Evolutionary conservation across 2,888 invertebrate species (phyloP), one percentile per base, ranked within the genome.

Genomic region (Villa cingulata): DNA sequence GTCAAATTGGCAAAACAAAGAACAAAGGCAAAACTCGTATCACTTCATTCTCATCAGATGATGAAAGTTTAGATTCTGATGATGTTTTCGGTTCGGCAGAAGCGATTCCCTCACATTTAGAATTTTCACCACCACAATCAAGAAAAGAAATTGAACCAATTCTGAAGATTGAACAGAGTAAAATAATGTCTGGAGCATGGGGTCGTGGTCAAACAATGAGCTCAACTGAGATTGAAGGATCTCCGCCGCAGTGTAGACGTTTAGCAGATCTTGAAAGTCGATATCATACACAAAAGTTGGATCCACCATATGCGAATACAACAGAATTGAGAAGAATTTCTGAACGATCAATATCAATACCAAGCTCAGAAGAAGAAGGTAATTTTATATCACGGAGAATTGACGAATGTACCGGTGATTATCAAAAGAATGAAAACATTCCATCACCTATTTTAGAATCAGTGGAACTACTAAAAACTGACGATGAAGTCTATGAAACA

Each of bases 41-140:
- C 32, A 83, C 83, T 4, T 83, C 83, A 1, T 83, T 83, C 57
- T 83, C 82, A 45, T 83, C 83, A 0, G 83, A 83, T 55, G 83
- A 83, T 57, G 83, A 83, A 68, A 83, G 82, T 53, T 71, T 83
- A 15, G 83, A 83, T 66, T 83, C 83, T 0, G 83, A 83, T 63
- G 83, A 83, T 63, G 83, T 83, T 1, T 83, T 83, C 60, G 83
- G 83, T 27, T 81, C 81, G 23, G 80, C 83, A 1, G 83, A 83
- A 66, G 81, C 82, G 16, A 81, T 81, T 48, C 83, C 83, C 3
- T 75, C 75, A 10, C 76, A 79, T 57, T 70, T 83, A 36, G 83
- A 83, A 60, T 83, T 83, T 63, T 83, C 83, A 15, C 83, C 83
- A 2, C 83, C 83, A 4, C 83, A 83, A 59, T 83, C 82, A 37